These are phyloP conservation scores for Danio kyathit DNA, from an alignment of 2,797 vertebrate genomes.

Conservation along the genomic window DNA sequence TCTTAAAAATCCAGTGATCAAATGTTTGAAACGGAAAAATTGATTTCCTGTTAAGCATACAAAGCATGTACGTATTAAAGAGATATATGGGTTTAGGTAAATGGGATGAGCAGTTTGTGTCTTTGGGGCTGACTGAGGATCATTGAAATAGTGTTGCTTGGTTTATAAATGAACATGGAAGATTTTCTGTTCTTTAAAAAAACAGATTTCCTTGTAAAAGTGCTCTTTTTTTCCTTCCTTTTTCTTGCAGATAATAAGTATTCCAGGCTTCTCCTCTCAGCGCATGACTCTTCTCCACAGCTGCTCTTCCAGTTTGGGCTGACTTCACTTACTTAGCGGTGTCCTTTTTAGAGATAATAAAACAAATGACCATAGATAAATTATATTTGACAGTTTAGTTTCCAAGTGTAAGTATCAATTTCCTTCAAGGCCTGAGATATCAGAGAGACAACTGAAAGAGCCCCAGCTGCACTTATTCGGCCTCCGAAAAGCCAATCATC, in stretches of 20 bases:
- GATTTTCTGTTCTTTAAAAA: not conserved
- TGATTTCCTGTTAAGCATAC: conserved; percentile 3
- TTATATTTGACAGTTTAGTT: conserved; percentile 67
- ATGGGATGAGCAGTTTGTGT: conserved; percentile 4
- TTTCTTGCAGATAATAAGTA: conserved; percentile 42
- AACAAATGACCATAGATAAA: conserved; percentile 62
- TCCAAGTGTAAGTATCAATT: conserved; percentile 68
- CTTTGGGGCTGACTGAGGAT: conserved; percentile 1
- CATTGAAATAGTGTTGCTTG: conserved; percentile 20
- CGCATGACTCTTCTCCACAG: conserved; percentile 14
- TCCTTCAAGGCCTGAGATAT: conserved; percentile 62
- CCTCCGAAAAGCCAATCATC: conserved; percentile 58
- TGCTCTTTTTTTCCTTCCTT: conserved; percentile 1
- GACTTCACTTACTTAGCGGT: conserved; percentile 62
- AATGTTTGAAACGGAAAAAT: not conserved
- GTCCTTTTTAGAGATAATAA: conserved; percentile 64
- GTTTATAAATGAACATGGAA: conserved; percentile 31
- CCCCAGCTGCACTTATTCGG: conserved; percentile 61
- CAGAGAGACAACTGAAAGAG: conserved; percentile 57
- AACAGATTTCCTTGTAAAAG: conserved; percentile 12
- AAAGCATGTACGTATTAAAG: conserved; percentile 22
- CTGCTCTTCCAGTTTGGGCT: conserved; percentile 50
- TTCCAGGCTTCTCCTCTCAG: conserved; percentile 36
- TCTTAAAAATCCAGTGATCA: not conserved
- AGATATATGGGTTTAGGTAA: conserved; percentile 28